Conservation (phyloP, 92 coral and sea anemone species). For the Chrysogorgia sp. region DNA sequence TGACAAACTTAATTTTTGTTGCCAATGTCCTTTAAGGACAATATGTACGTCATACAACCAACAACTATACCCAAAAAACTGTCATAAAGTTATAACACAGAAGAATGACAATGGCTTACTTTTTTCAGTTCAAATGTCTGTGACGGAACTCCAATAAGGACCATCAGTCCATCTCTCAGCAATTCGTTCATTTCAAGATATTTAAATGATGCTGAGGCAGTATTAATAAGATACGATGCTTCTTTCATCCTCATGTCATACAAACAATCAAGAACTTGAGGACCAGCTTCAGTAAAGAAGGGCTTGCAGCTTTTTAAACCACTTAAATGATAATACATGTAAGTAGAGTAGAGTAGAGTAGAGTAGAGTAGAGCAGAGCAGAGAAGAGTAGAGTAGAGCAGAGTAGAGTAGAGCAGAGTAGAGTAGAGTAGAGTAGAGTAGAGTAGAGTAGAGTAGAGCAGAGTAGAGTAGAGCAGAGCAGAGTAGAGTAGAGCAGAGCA, state of each 20-base stretch:
- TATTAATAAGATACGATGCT: conserved; percentile 72
- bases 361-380: not conserved
- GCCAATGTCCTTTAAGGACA: too few species aligned
- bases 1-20: too few species aligned
- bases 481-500: not conserved
- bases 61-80: too few species aligned
- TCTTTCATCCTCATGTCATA: conserved; percentile 77
- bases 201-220: not conserved
- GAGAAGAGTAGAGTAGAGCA: too few species aligned
- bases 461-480: too few species aligned
- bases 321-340: not conserved
- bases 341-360: not conserved
- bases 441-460: too few species aligned
- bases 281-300: conserved; percentile 87
- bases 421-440: too few species aligned
- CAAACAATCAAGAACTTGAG: conserved; percentile 74
- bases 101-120: conserved; percentile 61
- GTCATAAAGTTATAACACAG: too few species aligned
- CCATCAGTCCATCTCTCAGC: conserved; percentile 74
- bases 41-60: too few species aligned
- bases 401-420: too few species aligned
- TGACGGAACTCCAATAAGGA: conserved; percentile 96
- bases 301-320: conserved; percentile 50
- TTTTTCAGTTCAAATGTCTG: conserved; percentile 65
- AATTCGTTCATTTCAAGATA: conserved; percentile 46